A percentile compares a stretch with the other conserved stretches of the same genome.
Conservation (phyloP, 2,888 invertebrate species). For the Psococerastis gibbosa region DNA sequence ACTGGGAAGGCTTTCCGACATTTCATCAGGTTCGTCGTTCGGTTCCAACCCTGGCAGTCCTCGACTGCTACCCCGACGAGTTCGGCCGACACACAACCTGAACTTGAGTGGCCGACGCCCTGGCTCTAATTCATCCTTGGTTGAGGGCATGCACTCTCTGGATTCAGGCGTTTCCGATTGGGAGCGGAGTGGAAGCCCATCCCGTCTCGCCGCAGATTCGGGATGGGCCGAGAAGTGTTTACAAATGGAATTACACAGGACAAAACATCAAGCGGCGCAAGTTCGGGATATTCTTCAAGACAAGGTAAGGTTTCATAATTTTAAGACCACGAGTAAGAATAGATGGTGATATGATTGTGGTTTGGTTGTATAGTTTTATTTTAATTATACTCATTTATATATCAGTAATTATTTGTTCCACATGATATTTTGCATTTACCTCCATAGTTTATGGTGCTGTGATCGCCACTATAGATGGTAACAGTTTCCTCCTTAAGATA, state of each 20-base stretch:
- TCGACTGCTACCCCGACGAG: slow-evolving; percentile 38
- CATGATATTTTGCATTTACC: too few species aligned
- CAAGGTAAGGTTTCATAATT: slow-evolving; percentile 41
- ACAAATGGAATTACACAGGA: slow-evolving; percentile 69
- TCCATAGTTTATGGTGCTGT: too few species aligned
- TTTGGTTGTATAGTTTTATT: too few species aligned
- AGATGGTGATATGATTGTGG: too few species aligned
- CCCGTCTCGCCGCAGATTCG: slow-evolving; percentile 19
- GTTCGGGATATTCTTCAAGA: slow-evolving; percentile 75
- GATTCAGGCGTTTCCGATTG: slow-evolving; percentile 16
- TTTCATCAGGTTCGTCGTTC: slow-evolving; percentile 32
- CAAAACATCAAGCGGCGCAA: slow-evolving; percentile 68
- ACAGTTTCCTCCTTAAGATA: too few species aligned
- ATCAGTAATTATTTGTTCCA: too few species aligned
- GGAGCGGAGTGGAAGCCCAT: slow-evolving; percentile 17
- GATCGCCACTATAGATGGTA: too few species aligned
- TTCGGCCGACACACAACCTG: slow-evolving; percentile 18
- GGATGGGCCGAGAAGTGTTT: slow-evolving; percentile 46
- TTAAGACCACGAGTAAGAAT: not conserved
- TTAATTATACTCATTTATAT: too few species aligned
- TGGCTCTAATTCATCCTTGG: slow-evolving; percentile 22
- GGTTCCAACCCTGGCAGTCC: slow-evolving; percentile 53
- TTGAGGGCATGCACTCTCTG: slow-evolving; percentile 20
- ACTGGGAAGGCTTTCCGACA: slow-evolving; percentile 50
- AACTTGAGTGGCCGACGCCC: not conserved